Conservation (phyloP, 2,113 vertebrate species). For the Mugil cephalus region DNA sequence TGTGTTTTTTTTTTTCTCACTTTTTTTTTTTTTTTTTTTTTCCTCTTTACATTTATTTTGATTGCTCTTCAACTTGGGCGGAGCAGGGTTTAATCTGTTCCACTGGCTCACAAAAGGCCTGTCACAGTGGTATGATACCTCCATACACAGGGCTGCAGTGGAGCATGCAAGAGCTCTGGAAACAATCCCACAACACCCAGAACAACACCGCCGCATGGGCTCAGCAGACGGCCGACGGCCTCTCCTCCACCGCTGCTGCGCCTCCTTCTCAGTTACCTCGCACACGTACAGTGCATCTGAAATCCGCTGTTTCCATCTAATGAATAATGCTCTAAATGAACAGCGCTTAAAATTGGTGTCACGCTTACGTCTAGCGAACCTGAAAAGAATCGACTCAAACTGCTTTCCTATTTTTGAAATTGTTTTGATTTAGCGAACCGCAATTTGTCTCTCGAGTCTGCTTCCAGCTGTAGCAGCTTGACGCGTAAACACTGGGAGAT, state of each 20-base stretch:
- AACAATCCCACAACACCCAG: slow-evolving; percentile 68
- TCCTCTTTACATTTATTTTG: slow-evolving; percentile 55
- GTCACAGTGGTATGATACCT: slow-evolving; percentile 71
- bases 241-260: too few relatives aligned
- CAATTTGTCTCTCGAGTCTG: not conserved
- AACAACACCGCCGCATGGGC: slow-evolving; percentile 19
- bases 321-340: too few relatives aligned
- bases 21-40: slow-evolving; percentile 3
- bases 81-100: slow-evolving; percentile 74
- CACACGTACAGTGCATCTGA: too few relatives aligned
- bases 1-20: slow-evolving; percentile 35
- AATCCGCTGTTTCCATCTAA: too few relatives aligned
- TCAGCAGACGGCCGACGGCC: slow-evolving; percentile 15
- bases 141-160: slow-evolving; percentile 56
- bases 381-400: not conserved
- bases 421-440: not conserved
- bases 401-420: not conserved
- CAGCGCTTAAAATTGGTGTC: too few relatives aligned
- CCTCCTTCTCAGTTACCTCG: too few relatives aligned
- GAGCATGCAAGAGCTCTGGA: slow-evolving; percentile 65
- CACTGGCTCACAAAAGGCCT: slow-evolving; percentile 65
- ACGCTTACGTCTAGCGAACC: too few relatives aligned
- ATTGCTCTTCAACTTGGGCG: slow-evolving; percentile 64
- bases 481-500: not conserved
- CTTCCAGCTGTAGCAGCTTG: not conserved